Conservation (phyloP, 92 coral and sea anemone species). For the Epizoanthus stellaris region DNA sequence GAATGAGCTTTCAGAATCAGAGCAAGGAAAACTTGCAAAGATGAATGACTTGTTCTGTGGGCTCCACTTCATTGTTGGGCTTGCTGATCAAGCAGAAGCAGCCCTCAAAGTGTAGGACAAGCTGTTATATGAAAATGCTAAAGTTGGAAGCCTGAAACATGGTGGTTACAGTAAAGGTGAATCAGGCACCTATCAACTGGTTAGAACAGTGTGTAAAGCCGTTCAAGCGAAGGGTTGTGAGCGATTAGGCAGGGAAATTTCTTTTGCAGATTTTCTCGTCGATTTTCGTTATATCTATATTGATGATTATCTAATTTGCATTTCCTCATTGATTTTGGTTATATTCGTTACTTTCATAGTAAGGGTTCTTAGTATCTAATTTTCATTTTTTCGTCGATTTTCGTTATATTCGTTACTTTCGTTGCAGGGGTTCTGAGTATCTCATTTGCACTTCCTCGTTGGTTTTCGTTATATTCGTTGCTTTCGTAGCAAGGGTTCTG, state of each 20-base stretch:
- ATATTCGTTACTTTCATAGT: no score
- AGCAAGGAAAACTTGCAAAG: neutral
- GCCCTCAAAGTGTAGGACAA: conserved; percentile 35
- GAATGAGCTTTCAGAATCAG: no score
- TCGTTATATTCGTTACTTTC: no score
- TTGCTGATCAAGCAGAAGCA: conserved; percentile 46
- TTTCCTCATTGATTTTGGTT: no score
- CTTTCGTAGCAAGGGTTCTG: no score
- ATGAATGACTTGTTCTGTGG: conserved; percentile 48
- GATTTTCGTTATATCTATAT: neutral
- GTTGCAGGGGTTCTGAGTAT: no score
- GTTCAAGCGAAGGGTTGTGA: conserved; percentile 27
- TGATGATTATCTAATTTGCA: no score
- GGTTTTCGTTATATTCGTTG: no score
- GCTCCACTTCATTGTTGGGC: conserved; percentile 38
- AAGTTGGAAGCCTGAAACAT: conserved; percentile 14
- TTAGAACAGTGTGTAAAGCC: conserved; percentile 20
- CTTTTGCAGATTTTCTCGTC: neutral
- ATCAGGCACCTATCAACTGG: conserved; percentile 28
- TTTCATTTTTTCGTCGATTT: no score
- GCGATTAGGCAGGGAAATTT: conserved; percentile 15
- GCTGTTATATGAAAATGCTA: conserved; percentile 25
- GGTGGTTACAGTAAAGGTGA: conserved; percentile 43
- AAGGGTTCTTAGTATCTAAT: no score
- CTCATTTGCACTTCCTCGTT: no score